A percentile compares a stretch with the other conserved stretches of the same genome.
These are phyloP conservation scores for Danio kyathit DNA, from an alignment of 2,797 vertebrate species.

Conservation along the genomic window DNA sequence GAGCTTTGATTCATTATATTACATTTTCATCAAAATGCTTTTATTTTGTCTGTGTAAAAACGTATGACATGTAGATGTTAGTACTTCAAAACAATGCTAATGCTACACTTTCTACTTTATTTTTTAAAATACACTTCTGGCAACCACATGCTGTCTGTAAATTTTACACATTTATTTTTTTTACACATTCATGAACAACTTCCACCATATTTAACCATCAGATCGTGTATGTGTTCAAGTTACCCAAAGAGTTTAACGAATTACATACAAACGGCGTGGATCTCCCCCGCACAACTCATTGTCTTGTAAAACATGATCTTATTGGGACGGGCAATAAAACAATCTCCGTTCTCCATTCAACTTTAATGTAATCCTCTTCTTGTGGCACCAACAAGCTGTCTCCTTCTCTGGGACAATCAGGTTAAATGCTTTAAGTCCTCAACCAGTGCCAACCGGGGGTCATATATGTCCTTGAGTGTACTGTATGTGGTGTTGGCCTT, in stretches of 20 bases:
- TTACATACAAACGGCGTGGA: conserved; percentile 49
- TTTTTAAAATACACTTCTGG: too few species aligned
- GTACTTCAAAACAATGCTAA: too few species aligned
- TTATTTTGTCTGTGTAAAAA: too few species aligned
- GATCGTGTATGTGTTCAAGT: conserved; percentile 10
- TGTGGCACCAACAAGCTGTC: conserved; percentile 58
- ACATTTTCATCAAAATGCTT: too few species aligned
- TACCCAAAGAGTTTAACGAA: conserved; percentile 53
- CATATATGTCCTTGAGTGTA: conserved; percentile 59
- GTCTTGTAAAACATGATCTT: conserved; percentile 61
- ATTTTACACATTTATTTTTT: too few species aligned
- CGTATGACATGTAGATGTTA: too few species aligned
- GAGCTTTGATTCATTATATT: too few species aligned
- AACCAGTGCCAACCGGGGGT: conserved; percentile 70
- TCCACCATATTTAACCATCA: neutral
- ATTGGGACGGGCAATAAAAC: conserved; percentile 55
- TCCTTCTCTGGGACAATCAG: conserved; percentile 61
- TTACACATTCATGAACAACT: too few species aligned
- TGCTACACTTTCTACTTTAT: too few species aligned
- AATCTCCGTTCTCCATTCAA: conserved; percentile 70
- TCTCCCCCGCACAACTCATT: conserved; percentile 25
- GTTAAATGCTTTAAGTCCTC: conserved; percentile 72
- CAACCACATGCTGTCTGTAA: too few species aligned
- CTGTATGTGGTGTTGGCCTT: conserved; percentile 50
- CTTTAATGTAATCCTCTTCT: conserved; percentile 62